These are phyloP conservation scores for Carterocephalus palaemon DNA, from an alignment of 2,888 invertebrate species.

Conservation along the genomic window DNA sequence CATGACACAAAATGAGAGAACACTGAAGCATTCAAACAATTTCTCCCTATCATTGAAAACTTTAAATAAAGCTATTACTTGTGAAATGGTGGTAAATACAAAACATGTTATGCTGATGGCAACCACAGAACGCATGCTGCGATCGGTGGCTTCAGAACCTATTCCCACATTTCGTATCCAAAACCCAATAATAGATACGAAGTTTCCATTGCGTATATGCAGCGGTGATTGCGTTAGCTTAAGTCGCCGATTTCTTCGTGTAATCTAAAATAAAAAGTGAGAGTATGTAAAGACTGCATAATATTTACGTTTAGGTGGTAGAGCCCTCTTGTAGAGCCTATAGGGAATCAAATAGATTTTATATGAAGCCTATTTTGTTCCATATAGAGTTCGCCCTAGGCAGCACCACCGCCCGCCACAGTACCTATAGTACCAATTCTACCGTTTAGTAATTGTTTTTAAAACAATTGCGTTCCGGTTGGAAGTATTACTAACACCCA, in stretches of 20 bases:
- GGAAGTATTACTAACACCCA: too few relatives aligned
- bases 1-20: conserved; percentile 55
- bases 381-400: too few relatives aligned
- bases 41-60: conserved; percentile 43
- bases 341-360: too few relatives aligned
- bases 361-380: too few relatives aligned
- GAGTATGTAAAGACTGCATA: too few relatives aligned
- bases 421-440: too few relatives aligned
- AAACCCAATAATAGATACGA: conserved; percentile 30
- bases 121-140: conserved; percentile 37
- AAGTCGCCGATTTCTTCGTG: too few relatives aligned
- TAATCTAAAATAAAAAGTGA: conserved; percentile 8
- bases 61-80: conserved; percentile 42
- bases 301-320: too few relatives aligned
- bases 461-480: too few relatives aligned
- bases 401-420: too few relatives aligned
- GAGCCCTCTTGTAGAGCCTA: too few relatives aligned
- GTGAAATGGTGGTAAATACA: conserved; percentile 39
- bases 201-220: conserved; percentile 31
- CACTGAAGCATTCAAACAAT: conserved; percentile 56
- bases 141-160: conserved; percentile 28
- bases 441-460: too few relatives aligned
- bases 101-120: conserved; percentile 41
- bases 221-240: background rate
- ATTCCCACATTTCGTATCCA: conserved; percentile 41